Base-by-base conservation (phyloP, 2,113 vertebrate genomes). In the Dissostichus mawsoni region DNA sequence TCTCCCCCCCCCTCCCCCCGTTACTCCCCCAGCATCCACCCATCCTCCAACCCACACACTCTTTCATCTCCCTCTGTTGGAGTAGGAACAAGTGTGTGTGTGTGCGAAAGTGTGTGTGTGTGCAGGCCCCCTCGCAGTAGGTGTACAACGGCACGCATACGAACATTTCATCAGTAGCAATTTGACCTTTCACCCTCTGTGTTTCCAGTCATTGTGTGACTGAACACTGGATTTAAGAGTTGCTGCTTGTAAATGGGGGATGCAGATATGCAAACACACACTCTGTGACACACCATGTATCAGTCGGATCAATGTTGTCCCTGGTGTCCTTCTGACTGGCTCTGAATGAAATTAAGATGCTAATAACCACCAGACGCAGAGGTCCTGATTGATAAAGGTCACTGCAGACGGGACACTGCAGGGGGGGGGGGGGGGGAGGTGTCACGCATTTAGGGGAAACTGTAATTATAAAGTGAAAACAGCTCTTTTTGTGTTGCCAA, bases 171-270 rank as follows among this genome's bases (percentile, higher is more conserved):
- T 79, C 58, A 74, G 64, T 47, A 53, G 67, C 63, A 70, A 78
- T 86, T 87, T 89, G 76, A 89, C 84, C 85, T 87, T 73, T 88
- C 59, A 88, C 82, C 78, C 63, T 20, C 3, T 59, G 61, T 73
- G 62, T 57, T 76, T 78, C 68, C 77, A 78, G 74, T 88, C 74
- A 83, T 73, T 83, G 48, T 67, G 20, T 51, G 45, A 61, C 58
- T 33, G 82, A 80, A 81, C 84, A 83, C 69, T 12, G 23, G 16
- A 56, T 57, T n/a, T 0, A 23, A 18, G 16, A 50, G 44, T 33
- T 68, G 69, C 36, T 52, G 55, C 5, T 74, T 29, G 25, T 3
- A 29, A 29, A 29, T 3, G 25, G 25, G 25, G 3, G 25, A 29
- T 29, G 25, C 25, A 29, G 25, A 29, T 29, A 6, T 36, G 59